A percentile compares a stretch with the other conserved stretches of the same genome.
Conservation (phyloP, 2,113 vertebrate genomes). For the Cacatua alba region DNA sequence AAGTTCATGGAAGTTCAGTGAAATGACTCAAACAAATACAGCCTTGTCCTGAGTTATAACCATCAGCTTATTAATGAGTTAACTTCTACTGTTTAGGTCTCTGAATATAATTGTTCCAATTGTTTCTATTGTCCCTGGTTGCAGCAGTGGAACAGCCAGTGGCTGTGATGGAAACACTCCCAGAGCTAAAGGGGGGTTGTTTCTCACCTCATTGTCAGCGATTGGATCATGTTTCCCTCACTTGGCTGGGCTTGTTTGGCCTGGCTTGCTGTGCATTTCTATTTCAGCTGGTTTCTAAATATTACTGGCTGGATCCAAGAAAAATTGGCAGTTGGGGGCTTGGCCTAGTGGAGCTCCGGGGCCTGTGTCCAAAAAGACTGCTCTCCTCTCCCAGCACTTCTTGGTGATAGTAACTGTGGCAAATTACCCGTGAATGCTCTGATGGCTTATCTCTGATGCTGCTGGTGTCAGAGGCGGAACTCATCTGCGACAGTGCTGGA, state of each 20-base stretch:
- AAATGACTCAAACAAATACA: constrained; percentile 25
- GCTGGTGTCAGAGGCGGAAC: background rate
- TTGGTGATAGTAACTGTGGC: background rate
- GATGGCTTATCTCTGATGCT: background rate
- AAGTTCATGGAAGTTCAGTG: constrained; percentile 5
- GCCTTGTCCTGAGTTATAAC: constrained; percentile 24
- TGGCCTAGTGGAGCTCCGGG: background rate
- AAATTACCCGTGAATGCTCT: background rate
- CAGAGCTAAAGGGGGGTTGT: background rate
- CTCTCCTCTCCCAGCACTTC: background rate
- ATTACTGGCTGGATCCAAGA: background rate
- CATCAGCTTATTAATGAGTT: constrained; percentile 29
- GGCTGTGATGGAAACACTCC: background rate
- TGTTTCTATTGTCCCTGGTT: background rate
- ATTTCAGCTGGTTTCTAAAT: background rate
- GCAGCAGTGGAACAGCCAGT: background rate
- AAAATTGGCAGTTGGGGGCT: background rate
- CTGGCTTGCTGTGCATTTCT: background rate
- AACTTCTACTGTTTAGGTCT: background rate
- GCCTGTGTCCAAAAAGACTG: background rate
- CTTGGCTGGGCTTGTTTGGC: background rate
- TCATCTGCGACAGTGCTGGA: background rate
- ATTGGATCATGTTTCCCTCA: background rate
- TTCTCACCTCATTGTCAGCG: background rate
- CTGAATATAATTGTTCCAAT: constrained; percentile 2